Base-by-base conservation (phyloP, 2,888 invertebrate genomes). In the Patella depressa region DNA sequence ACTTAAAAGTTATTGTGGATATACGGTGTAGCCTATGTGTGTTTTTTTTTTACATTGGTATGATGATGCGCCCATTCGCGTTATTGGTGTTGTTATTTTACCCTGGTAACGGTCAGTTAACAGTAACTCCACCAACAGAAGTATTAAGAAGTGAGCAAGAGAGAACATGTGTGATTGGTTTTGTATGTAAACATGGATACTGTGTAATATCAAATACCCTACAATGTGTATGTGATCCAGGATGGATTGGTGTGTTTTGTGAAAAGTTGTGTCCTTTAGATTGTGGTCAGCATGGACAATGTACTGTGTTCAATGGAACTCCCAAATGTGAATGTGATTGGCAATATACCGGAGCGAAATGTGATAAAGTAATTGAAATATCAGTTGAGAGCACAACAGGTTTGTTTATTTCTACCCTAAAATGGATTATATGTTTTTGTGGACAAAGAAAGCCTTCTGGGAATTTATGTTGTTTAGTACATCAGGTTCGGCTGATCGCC, bases 221-320 rank as follows among this genome's bases (percentile, higher is more conserved):
- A 54, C 70, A 55, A 54, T 78, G 78, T 24, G 72, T 72, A 29
- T 78, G 78, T 53, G 74, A 78, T 15, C 17, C 59, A 17, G 78
- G 78, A 1, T 78, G 72, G 53, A 34, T 72, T 1, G 78, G 78
- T 0, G 55, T 59, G 4, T 72, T 78, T 54, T 78, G 78, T 53
- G 72, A 78, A 54, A 53, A 59, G 55, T 15, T 3, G 3, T 78
- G 78, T 17, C 69, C 78, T n/a, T 3, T 72, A 29, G 12, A 53
- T 12, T 78, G 78, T 72, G 65, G 65, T 12, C 54, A 53, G 54
- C 72, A 78, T 34, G 78, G 78, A 14, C 15, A 72, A 19, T 78
- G 78, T 24, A 54, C 34, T 4, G 15, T 75, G 1, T n/a, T 15
- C 54, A 59, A 24, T 9, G 7, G 12, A 19, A 72, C 74, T 55